phyloP scores from a whole-genome alignment of 2,797 vertebrate species.

The Odontamblyopus lacepedii region DNA sequence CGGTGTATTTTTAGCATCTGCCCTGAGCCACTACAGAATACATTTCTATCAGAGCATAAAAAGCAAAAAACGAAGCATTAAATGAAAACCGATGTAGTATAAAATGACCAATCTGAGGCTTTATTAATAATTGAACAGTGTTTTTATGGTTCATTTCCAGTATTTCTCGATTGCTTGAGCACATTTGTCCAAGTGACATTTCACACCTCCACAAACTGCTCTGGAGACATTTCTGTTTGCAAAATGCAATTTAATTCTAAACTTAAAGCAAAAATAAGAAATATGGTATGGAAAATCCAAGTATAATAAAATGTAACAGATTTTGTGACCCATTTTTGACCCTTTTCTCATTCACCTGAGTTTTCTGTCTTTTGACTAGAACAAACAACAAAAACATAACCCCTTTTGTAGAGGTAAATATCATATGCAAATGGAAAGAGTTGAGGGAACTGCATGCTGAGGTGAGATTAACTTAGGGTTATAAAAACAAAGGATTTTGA shows the following conservation, averaged over 20 bases:
- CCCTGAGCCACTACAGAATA: background rate
- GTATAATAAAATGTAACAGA: background rate
- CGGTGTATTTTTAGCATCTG: background rate
- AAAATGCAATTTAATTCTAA: background rate
- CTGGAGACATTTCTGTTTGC: slow-evolving; percentile 4
- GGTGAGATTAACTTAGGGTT: background rate
- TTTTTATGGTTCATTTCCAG: slow-evolving; percentile 14
- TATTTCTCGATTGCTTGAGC: slow-evolving; percentile 14
- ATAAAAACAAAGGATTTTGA: background rate
- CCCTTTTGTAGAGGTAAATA: background rate
- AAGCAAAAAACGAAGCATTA: background rate
- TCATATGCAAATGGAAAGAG: slow-evolving; percentile 1
- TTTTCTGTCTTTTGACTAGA: background rate
- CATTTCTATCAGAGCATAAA: background rate
- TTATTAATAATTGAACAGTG: slow-evolving; percentile 12
- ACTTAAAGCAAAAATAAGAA: background rate
- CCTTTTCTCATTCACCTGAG: background rate
- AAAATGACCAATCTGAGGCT: background rate
- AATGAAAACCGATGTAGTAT: background rate
- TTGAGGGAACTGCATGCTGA: background rate
- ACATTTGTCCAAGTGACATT: slow-evolving; percentile 4
- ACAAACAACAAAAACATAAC: background rate
- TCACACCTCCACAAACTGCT: slow-evolving; percentile 3
- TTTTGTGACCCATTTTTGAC: background rate
- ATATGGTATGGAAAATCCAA: background rate